Evolutionary conservation across 2,113 vertebrate genomes (phyloP).

Genomic region (Actenoides hombroni): DNA sequence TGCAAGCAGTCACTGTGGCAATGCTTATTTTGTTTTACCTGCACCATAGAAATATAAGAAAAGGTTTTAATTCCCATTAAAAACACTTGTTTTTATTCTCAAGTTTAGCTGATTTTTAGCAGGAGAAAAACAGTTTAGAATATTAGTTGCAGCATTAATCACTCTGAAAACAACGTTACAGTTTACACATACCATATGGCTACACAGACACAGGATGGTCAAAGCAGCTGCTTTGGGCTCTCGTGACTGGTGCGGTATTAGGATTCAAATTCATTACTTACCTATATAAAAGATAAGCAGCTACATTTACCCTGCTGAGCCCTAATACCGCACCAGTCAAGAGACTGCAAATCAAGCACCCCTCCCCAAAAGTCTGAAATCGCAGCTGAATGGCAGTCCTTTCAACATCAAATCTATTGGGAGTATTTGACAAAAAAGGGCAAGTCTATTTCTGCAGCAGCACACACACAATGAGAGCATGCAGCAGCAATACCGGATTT

Average conservation of each 20-base stretch:
- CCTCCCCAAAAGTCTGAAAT: not conserved
- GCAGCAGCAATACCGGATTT: conserved; percentile 16
- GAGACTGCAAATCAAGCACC: not conserved
- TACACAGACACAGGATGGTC: not conserved
- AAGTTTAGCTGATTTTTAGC: conserved; percentile 44
- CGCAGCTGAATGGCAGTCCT: not conserved
- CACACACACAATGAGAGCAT: not conserved
- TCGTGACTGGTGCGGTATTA: not conserved
- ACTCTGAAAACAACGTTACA: not conserved
- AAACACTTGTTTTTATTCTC: conserved; percentile 42
- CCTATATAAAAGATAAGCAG: not conserved
- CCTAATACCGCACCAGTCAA: not conserved
- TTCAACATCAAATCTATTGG: not conserved
- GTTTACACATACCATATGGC: not conserved
- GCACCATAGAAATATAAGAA: conserved; percentile 45
- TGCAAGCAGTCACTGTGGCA: conserved; percentile 68
- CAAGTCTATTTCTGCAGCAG: conserved; percentile 10
- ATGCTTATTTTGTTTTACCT: conserved; percentile 77
- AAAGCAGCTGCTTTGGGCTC: conserved; percentile 25
- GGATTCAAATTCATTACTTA: not conserved
- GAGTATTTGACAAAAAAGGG: conserved; percentile 39
- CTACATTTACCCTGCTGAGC: conserved; percentile 11
- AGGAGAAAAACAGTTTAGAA: not conserved
- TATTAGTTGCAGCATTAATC: not conserved
- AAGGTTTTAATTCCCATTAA: conserved; percentile 53